A percentile compares a stretch with the other conserved stretches of the same genome.
phyloP scores from a whole-genome alignment of 2,888 invertebrate genomes.

The Sclerodermus sp. region DNA sequence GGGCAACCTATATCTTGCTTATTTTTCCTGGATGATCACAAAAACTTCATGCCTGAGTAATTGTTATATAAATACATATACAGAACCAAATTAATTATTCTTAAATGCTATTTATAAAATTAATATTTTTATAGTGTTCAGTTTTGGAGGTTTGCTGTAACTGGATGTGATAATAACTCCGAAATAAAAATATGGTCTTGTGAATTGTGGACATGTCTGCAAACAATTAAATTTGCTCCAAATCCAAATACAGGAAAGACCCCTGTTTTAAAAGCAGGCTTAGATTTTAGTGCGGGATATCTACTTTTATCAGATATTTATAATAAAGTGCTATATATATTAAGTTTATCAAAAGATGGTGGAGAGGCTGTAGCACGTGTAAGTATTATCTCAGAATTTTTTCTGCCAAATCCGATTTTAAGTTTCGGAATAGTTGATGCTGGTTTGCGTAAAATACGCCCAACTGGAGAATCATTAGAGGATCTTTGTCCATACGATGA shows the following conservation, averaged over 20 bases:
- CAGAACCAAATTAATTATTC: neutral
- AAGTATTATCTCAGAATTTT: conserved; percentile 80
- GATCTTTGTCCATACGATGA: conserved; percentile 63
- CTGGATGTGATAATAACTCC: conserved; percentile 86
- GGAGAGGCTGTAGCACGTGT: conserved; percentile 67
- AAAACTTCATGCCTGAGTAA: conserved; percentile 76
- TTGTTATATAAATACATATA: conserved; percentile 43
- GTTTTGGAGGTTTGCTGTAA: conserved; percentile 96
- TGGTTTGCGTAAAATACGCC: conserved; percentile 55
- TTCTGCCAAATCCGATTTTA: conserved; percentile 83
- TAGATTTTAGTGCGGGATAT: conserved; percentile 85
- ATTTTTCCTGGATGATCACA: conserved; percentile 93
- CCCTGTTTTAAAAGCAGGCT: conserved; percentile 71
- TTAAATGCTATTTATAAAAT: conserved; percentile 7
- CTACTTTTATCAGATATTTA: conserved; percentile 86
- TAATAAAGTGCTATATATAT: conserved; percentile 79
- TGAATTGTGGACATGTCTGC: conserved; percentile 92
- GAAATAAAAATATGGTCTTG: conserved; percentile 94
- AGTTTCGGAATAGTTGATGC: conserved; percentile 88
- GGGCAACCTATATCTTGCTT: conserved; percentile 84
- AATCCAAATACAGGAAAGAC: conserved; percentile 54
- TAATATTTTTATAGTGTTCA: conserved; percentile 61
- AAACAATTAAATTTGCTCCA: conserved; percentile 74
- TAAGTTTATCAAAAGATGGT: conserved; percentile 70
- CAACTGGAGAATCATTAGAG: conserved; percentile 57